Evolutionary conservation across 1,140 invertebrate species (phyloP).

Genomic region (Drosophila melanica): DNA sequence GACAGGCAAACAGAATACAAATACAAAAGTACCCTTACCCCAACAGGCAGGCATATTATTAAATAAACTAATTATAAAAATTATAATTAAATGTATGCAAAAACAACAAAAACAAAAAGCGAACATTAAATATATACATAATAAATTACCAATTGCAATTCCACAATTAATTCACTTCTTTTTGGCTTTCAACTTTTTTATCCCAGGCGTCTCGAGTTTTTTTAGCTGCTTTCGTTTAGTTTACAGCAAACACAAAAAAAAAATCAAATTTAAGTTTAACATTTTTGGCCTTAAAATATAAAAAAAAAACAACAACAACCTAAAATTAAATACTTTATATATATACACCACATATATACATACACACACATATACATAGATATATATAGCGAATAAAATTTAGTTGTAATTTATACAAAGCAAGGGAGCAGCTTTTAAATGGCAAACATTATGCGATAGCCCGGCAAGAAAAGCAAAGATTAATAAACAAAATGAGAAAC

Average conservation of each 20-base stretch:
- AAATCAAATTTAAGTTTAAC: constrained; percentile 59
- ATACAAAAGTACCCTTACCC: constrained; percentile 5
- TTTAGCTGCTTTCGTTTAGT: constrained; percentile 11
- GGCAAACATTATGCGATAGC: constrained; percentile 32
- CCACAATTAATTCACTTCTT: constrained; percentile 43
- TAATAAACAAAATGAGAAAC: constrained; percentile 22
- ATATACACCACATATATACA: constrained; percentile 60
- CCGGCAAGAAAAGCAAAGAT: constrained; percentile 28
- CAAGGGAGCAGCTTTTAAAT: constrained; percentile 79
- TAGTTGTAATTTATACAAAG: constrained; percentile 79
- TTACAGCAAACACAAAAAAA: constrained; percentile 20
- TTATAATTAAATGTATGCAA: constrained; percentile 61
- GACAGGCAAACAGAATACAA: constrained; percentile 18
- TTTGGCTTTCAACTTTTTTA: constrained; percentile 5
- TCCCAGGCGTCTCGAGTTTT: constrained; percentile 1
- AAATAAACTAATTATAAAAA: constrained; percentile 72
- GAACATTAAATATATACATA: constrained; percentile 33
- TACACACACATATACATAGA: constrained; percentile 56
- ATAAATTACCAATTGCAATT: constrained; percentile 77
- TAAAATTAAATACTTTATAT: constrained; percentile 67
- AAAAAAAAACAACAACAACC: constrained; percentile 30
- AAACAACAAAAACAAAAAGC: constrained; percentile 38
- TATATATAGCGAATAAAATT: constrained; percentile 64
- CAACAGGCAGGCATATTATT: constrained; percentile 71
- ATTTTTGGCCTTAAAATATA: constrained; percentile 74